A percentile compares a stretch with the other conserved stretches of the same genome.
These are phyloP conservation scores for Capitella teleta DNA, from an alignment of 1,140 invertebrate species.

Conservation along the genomic window DNA sequence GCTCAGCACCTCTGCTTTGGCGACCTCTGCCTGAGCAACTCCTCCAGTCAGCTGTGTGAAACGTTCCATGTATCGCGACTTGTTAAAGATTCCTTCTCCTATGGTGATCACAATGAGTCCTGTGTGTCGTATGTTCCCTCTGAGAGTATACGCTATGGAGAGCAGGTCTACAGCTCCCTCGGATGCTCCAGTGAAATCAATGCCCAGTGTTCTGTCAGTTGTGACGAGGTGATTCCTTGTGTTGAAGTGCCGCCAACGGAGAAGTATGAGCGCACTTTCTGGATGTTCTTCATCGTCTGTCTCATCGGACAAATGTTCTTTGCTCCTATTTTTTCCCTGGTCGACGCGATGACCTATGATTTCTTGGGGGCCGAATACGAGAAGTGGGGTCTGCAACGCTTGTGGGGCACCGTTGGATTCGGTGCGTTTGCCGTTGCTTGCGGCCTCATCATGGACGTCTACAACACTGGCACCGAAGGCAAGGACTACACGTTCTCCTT, in stretches of 20 bases:
- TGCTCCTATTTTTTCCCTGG: conserved; percentile 16
- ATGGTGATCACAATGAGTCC: not conserved
- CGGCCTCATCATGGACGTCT: conserved; percentile 24
- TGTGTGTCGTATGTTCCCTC: not conserved
- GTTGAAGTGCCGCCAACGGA: not conserved
- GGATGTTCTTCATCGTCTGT: conserved; percentile 18
- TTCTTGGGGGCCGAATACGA: conserved; percentile 16
- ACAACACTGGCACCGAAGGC: conserved; percentile 9
- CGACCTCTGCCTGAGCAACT: too few relatives aligned
- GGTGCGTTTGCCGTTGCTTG: conserved; percentile 21
- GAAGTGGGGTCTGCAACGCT: conserved; percentile 64
- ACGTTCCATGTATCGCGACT: too few relatives aligned
- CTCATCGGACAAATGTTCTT: conserved; percentile 15
- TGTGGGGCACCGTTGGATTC: conserved; percentile 35
- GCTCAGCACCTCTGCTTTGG: too few relatives aligned
- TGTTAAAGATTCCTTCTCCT: too few relatives aligned
- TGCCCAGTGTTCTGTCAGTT: not conserved
- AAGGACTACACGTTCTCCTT: conserved; percentile 4
- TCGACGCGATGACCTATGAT: conserved; percentile 20
- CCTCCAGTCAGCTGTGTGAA: too few relatives aligned
- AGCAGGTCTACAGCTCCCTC: too few relatives aligned
- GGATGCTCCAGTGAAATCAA: not conserved
- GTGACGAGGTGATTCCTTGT: not conserved
- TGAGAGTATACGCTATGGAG: not conserved
- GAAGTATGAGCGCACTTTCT: conserved; percentile 15